Evolutionary conservation across 2,888 invertebrate species (phyloP).

Genomic region (Meliscaeva auricollis): DNA sequence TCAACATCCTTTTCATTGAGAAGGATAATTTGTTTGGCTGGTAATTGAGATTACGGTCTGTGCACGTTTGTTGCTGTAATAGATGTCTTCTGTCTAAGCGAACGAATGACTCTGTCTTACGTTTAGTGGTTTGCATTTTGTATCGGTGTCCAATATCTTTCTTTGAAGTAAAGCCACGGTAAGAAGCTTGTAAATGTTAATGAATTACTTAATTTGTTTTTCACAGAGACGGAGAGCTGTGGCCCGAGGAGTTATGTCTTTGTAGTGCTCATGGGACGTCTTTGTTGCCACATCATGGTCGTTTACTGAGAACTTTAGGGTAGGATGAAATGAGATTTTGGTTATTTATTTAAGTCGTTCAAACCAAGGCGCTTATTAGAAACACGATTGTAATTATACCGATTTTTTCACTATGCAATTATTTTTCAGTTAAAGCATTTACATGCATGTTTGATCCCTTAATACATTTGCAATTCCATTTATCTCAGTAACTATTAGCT

Average conservation of each 20-base stretch:
- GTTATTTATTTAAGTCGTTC: conserved; percentile 22
- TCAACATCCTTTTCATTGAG: conserved; percentile 78
- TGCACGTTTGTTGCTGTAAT: conserved; percentile 56
- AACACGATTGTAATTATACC: too few species aligned
- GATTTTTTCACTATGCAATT: too few species aligned
- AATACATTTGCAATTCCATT: too few species aligned
- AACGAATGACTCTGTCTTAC: conserved; percentile 53
- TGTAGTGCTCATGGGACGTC: conserved; percentile 9
- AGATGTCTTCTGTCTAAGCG: conserved; percentile 73
- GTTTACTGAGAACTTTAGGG: conserved; percentile 5
- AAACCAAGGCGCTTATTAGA: conserved; percentile 3
- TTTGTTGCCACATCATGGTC: conserved; percentile 23
- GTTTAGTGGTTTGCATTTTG: conserved; percentile 26
- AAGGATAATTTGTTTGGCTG: conserved; percentile 80
- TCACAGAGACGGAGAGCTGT: conserved; percentile 12
- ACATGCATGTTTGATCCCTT: too few species aligned
- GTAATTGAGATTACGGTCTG: conserved; percentile 78
- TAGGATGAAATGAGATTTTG: conserved; percentile 7
- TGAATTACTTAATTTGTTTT: conserved; percentile 75
- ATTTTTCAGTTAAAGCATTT: too few species aligned
- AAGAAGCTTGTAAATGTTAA: conserved; percentile 74
- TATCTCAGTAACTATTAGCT: too few species aligned
- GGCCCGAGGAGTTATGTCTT: conserved; percentile 50
- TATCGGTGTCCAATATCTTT: conserved; percentile 52
- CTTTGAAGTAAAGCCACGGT: conserved; percentile 66